A percentile compares a stretch with the other conserved stretches of the same genome.
phyloP scores from a whole-genome alignment of 2,797 vertebrate species.

The Gila robusta region DNA sequence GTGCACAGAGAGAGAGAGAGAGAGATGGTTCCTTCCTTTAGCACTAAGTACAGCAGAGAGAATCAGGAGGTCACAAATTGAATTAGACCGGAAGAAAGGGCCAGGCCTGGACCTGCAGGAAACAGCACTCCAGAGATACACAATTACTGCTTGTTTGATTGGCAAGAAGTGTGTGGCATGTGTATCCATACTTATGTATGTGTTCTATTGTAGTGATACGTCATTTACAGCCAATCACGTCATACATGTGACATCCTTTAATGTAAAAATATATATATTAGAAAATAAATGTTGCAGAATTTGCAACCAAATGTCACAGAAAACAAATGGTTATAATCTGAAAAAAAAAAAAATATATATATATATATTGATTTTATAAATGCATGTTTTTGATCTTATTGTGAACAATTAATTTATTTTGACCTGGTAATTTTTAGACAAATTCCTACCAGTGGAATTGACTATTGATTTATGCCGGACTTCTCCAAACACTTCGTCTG shows the following conservation, averaged over 20 bases:
- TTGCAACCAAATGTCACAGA: background rate
- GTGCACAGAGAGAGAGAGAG: background rate
- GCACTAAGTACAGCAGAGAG: constrained; percentile 77
- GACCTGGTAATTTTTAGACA: background rate
- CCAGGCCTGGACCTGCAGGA: constrained; percentile 83
- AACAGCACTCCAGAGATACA: constrained; percentile 65
- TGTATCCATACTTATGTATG: constrained; percentile 44
- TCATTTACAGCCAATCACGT: background rate
- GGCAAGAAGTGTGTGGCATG: constrained; percentile 51
- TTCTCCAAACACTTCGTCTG: background rate
- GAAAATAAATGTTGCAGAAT: background rate
- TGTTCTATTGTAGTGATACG: background rate
- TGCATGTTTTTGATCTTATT: too few species aligned
- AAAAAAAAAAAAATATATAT: too few species aligned
- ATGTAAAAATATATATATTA: background rate
- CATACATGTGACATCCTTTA: background rate
- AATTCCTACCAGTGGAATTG: background rate
- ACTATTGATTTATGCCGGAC: background rate
- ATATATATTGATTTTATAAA: background rate
- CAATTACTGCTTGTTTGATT: constrained; percentile 50
- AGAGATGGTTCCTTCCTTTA: constrained; percentile 72
- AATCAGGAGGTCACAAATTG: constrained; percentile 84
- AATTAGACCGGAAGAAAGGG: constrained; percentile 84
- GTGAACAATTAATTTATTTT: background rate
- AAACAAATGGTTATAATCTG: too few species aligned